These are phyloP conservation scores for Orthonyx spaldingii DNA, from an alignment of 2,113 vertebrate species.

Conservation along the genomic window DNA sequence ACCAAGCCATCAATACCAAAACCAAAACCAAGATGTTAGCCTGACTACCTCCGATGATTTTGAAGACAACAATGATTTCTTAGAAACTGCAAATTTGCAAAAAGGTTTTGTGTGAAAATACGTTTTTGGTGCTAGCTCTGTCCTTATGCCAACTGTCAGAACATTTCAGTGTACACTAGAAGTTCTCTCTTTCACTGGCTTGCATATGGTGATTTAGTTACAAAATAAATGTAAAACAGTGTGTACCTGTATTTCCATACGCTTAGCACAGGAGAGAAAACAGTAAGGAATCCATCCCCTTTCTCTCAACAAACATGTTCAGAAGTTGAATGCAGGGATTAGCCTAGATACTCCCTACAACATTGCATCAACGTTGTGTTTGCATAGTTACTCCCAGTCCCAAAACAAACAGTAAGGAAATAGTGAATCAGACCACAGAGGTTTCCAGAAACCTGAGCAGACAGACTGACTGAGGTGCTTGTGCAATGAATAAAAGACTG, in stretches of 20 bases:
- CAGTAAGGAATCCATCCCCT: not conserved
- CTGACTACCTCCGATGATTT: not conserved
- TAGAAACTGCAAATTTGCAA: not conserved
- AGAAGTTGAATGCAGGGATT: constrained; percentile 21
- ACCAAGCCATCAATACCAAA: not conserved
- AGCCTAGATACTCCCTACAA: constrained; percentile 52
- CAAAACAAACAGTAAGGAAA: constrained; percentile 60
- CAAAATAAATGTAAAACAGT: not conserved
- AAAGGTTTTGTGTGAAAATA: not conserved
- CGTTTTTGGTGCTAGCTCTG: not conserved
- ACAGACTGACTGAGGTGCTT: constrained; percentile 41
- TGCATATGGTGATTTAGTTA: not conserved
- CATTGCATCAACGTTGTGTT: constrained; percentile 46
- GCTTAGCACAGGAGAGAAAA: not conserved
- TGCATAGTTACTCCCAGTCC: constrained; percentile 51
- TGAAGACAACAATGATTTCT: not conserved
- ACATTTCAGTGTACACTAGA: not conserved
- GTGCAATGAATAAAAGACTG: constrained; percentile 40
- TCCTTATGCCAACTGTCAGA: not conserved
- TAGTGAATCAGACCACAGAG: constrained; percentile 53
- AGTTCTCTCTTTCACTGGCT: not conserved
- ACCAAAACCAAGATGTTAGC: not conserved
- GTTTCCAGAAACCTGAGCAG: constrained; percentile 52
- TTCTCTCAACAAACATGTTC: not conserved
- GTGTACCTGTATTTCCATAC: not conserved